Base-by-base conservation (phyloP, 37 sponge, comb jelly and placozoan species). In the Haliclona indistincta region DNA sequence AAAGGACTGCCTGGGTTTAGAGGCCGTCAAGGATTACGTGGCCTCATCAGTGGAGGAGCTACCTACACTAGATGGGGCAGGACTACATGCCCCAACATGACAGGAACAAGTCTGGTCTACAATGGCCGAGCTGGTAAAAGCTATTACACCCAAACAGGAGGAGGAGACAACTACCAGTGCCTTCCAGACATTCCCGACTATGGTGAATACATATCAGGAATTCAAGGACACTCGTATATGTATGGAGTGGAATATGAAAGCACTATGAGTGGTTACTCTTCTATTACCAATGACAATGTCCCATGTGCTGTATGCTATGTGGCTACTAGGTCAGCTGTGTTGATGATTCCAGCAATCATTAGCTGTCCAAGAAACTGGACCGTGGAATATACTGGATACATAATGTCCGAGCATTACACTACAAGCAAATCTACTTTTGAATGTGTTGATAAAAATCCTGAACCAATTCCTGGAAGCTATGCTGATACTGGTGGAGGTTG, bases 11-110 rank as follows among this genome's bases (percentile, higher is more conserved):
- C 51, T 47, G 51, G 51, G 15, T 10, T 17, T 10, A 10, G 15
- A 47, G 51, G 51, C 15, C 51, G 13, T 17, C 51, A 54, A 73
- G 81, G 81, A 5, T 54, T 52, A 19, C 81, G 47, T 51, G 81
- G 81, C 3, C 81, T 64, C 15, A 2, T 58, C 10, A 47, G 58
- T 53, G 84, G 63, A 38, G 75, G 80, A 1, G 81, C 63, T 47
- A 26, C 29, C 26, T 86, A 86, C 54, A 79, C 74, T 25, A 64
- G 79, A 38, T 86, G 82, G 86, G 86, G 86, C 17, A 72, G 45
- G 41, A 67, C 63, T 2, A 61, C 74, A 22, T 86, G 86, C 43
- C 86, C 79, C 29, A 36, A 7, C 15, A 53, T 26, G 29, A 32
- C 40, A 39, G 86, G 74, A 74, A 45, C 79, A 43, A 56, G 54